Conservation (phyloP, 2,113 vertebrate species). For the Nothoprocta pentlandii region DNA sequence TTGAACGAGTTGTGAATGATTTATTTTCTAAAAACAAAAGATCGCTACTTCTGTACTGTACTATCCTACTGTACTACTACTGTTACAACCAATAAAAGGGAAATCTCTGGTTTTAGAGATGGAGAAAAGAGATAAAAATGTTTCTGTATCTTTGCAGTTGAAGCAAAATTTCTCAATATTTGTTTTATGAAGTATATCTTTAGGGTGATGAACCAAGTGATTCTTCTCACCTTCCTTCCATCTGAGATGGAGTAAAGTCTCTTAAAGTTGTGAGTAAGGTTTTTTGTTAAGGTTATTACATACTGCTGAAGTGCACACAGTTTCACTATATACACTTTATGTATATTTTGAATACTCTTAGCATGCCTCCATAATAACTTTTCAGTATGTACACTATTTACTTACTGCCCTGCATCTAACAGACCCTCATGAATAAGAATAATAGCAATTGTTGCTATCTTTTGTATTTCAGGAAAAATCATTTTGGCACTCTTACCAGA, state of each 20-base stretch:
- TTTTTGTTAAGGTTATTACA: background rate
- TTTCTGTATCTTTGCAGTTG: background rate
- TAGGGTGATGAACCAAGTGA: background rate
- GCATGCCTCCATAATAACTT: background rate
- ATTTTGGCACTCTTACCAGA: background rate
- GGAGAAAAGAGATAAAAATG: background rate
- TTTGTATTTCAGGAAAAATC: background rate
- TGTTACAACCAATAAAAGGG: background rate
- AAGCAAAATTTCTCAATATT: background rate
- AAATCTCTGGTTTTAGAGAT: background rate
- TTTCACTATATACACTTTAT: background rate
- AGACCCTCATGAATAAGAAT: background rate
- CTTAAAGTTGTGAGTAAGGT: background rate
- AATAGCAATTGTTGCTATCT: rapidly evolving
- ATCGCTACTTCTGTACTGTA: too few species aligned
- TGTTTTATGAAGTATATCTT: background rate
- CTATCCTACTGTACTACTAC: too few species aligned
- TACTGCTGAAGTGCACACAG: background rate
- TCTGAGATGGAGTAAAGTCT: background rate
- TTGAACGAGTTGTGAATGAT: background rate
- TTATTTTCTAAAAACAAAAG: background rate
- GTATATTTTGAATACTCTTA: background rate
- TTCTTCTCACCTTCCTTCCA: slow-evolving; percentile 11
- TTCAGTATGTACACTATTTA: background rate
- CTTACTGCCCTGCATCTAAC: rapidly evolving